Conservation (phyloP, 2,888 invertebrate species). For the Melolontha melolontha region DNA sequence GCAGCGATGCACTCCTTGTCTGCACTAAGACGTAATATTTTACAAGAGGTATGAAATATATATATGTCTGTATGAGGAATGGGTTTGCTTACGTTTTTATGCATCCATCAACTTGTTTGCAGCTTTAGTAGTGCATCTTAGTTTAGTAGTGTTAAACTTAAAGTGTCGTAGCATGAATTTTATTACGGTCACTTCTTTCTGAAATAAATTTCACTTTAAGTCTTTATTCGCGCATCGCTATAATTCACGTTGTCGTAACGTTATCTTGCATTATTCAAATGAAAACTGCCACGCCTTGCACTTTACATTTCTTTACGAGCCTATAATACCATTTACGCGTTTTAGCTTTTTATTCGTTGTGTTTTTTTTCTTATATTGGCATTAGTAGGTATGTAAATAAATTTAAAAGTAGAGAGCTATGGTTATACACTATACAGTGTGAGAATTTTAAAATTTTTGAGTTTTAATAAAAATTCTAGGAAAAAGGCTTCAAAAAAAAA, state of each 20-base stretch:
- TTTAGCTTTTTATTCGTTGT: too few relatives aligned
- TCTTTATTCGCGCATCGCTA: constrained; percentile 14
- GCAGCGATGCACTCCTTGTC: constrained; percentile 28
- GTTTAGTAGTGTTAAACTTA: constrained; percentile 15
- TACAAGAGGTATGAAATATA: too few relatives aligned
- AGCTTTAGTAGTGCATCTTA: constrained; percentile 30
- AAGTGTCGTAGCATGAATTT: constrained; percentile 16
- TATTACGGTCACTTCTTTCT: constrained; percentile 20
- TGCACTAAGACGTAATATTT: constrained; percentile 16
- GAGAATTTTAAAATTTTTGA: too few relatives aligned
- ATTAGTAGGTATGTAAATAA: too few relatives aligned
- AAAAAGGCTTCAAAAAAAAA: too few relatives aligned
- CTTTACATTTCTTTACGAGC: constrained; percentile 4
- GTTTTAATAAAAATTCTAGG: too few relatives aligned
- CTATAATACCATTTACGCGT: too few relatives aligned
- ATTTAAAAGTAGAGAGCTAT: too few relatives aligned
- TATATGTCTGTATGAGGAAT: constrained; percentile 5
- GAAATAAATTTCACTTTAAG: constrained; percentile 29
- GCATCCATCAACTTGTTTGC: constrained; percentile 3
- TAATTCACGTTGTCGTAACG: constrained; percentile 15
- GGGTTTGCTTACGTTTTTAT: constrained; percentile 17
- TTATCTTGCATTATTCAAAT: constrained; percentile 19
- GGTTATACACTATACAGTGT: too few relatives aligned
- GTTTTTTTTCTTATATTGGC: too few relatives aligned
- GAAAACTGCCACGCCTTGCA: background rate